A percentile compares a stretch with the other conserved stretches of the same genome.
Evolutionary conservation across 2,797 vertebrate species (phyloP).

Genomic region (Austrolebias charrua): DNA sequence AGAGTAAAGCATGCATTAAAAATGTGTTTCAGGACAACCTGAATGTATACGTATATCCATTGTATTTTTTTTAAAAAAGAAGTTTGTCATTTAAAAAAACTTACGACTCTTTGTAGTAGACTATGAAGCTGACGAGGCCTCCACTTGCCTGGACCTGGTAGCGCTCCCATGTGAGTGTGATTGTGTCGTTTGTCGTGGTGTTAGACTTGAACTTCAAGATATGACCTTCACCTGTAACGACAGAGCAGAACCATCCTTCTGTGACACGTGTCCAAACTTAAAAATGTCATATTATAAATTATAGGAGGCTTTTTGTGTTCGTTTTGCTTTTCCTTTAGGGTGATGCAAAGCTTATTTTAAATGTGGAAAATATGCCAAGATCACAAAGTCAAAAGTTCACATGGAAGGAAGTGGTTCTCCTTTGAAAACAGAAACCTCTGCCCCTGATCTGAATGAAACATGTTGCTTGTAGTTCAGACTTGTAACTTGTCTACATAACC

Average conservation of each 20-base stretch:
- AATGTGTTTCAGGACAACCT: too few species aligned
- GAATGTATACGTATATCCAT: too few species aligned
- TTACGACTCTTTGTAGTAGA: conserved; percentile 99
- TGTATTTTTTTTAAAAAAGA: too few species aligned
- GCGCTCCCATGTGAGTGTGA: conserved; percentile 90
- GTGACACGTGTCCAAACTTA: conserved; percentile 14
- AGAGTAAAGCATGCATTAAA: too few species aligned
- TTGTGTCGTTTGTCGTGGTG: conserved; percentile 86
- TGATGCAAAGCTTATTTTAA: neutral
- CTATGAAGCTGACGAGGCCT: conserved; percentile 95
- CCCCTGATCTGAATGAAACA: neutral
- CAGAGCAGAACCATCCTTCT: conserved; percentile 19
- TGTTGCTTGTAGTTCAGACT: neutral
- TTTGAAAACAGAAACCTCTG: too few species aligned
- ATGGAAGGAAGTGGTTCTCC: neutral
- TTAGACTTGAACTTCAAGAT: conserved; percentile 90
- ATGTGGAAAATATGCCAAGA: neutral
- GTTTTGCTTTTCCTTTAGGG: neutral
- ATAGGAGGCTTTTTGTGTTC: neutral
- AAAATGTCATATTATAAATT: neutral
- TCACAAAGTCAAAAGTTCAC: neutral
- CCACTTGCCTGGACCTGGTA: conserved; percentile 88
- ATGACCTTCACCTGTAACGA: conserved; percentile 88
- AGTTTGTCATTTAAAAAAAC: conserved; percentile 58
- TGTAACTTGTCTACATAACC: neutral